Evolutionary conservation across 2,888 invertebrate genomes (phyloP).

Genomic region (Tenthredo notha): DNA sequence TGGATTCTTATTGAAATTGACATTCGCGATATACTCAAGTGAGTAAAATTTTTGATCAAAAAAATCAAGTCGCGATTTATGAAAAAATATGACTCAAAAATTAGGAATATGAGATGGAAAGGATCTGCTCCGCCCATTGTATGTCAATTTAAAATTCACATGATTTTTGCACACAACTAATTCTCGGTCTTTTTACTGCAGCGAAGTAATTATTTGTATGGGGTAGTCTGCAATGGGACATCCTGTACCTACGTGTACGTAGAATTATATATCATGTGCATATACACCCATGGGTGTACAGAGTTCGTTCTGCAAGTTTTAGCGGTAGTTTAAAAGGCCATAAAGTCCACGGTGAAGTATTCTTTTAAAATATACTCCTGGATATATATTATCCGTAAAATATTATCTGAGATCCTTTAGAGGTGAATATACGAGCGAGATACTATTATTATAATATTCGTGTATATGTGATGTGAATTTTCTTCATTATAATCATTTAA

Average conservation of each 20-base stretch:
- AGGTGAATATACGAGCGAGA: background rate
- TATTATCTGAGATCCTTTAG: background rate
- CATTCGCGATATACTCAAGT: background rate
- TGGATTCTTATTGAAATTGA: background rate
- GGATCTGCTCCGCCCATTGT: background rate
- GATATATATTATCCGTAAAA: background rate
- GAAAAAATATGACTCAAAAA: background rate
- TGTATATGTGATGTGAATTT: slow-evolving; percentile 7
- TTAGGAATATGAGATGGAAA: background rate
- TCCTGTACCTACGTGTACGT: background rate
- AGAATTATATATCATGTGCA: background rate
- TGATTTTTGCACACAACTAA: background rate
- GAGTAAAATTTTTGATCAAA: background rate
- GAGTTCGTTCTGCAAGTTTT: background rate
- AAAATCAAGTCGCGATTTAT: background rate
- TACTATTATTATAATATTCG: background rate
- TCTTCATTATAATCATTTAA: background rate
- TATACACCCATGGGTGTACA: background rate
- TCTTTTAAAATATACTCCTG: background rate
- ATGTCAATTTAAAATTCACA: background rate
- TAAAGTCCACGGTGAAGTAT: background rate
- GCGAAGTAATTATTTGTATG: background rate
- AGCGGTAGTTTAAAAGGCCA: background rate
- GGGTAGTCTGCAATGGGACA: background rate
- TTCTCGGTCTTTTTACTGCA: background rate